Percentiles rank a stretch among this genome's conserved stretches.
phyloP scores from a whole-genome alignment of 2,113 vertebrate genomes.

The Atrichornis clamosus region DNA sequence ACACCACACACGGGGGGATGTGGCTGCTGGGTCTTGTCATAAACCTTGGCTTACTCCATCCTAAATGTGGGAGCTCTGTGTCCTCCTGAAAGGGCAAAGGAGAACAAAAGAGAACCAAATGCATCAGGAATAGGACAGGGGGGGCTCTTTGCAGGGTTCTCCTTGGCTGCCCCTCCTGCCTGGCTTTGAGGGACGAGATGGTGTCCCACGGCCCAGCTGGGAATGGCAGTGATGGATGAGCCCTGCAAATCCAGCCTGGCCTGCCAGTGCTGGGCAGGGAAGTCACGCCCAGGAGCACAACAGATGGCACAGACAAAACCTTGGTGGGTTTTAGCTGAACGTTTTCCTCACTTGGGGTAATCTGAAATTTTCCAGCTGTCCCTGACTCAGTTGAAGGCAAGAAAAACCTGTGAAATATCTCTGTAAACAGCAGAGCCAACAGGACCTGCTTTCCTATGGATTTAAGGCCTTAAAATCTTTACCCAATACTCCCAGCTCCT shows the following conservation, averaged over 20 bases:
- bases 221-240: not conserved
- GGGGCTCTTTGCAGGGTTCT: not conserved
- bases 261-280: not conserved
- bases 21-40: not conserved
- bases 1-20: accelerated
- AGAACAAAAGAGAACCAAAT: not conserved
- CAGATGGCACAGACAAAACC: not conserved
- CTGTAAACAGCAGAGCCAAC: not conserved
- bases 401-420: not conserved
- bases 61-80: not conserved
- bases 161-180: not conserved
- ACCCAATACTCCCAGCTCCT: not conserved
- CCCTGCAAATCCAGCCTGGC: not conserved
- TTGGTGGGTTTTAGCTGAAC: not conserved
- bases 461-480: not conserved
- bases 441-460: not conserved
- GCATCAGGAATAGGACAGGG: not conserved
- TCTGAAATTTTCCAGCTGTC: not conserved
- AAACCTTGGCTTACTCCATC: not conserved
- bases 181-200: not conserved
- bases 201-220: accelerated
- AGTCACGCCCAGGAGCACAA: not conserved
- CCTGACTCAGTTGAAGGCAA: not conserved
- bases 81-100: not conserved
- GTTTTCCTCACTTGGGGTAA: not conserved